Evolutionary conservation across 1,140 invertebrate genomes (phyloP).

Genomic region (Drosophila suzukii): DNA sequence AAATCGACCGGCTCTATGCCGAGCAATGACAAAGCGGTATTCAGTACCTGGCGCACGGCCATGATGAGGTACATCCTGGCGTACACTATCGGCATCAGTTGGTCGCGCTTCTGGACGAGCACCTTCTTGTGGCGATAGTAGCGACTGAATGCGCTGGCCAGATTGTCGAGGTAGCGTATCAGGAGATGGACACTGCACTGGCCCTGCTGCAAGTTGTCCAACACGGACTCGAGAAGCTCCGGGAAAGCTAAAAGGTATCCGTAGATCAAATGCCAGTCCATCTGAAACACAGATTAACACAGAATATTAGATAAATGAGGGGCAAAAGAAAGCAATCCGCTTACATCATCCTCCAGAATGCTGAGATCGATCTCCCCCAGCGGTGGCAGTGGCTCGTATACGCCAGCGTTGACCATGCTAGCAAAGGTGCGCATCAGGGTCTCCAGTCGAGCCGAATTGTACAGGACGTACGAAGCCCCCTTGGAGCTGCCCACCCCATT

Average conservation of each 20-base stretch:
- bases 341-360: constrained; percentile 87
- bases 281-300: constrained; percentile 25
- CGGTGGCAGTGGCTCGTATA: constrained; percentile 86
- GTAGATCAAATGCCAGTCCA: constrained; percentile 89
- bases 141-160: constrained; percentile 88
- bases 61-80: constrained; percentile 89
- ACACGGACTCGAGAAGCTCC: constrained; percentile 85
- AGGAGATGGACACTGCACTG: constrained; percentile 87
- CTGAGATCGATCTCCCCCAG: constrained; percentile 87
- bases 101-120: constrained; percentile 86
- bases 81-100: constrained; percentile 87
- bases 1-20: constrained; percentile 87
- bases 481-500: constrained; percentile 81
- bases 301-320: not conserved
- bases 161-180: constrained; percentile 87
- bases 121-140: constrained; percentile 89
- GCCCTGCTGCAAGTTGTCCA: constrained; percentile 85
- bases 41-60: constrained; percentile 87
- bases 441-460: constrained; percentile 89
- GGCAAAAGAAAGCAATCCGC: constrained; percentile 26
- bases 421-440: constrained; percentile 87
- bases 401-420: constrained; percentile 84
- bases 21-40: constrained; percentile 87
- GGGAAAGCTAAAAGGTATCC: constrained; percentile 88
- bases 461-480: constrained; percentile 89